These are phyloP conservation scores for Corythornis madagascariensis DNA, from an alignment of 2,113 vertebrate species.

Conservation along the genomic window DNA sequence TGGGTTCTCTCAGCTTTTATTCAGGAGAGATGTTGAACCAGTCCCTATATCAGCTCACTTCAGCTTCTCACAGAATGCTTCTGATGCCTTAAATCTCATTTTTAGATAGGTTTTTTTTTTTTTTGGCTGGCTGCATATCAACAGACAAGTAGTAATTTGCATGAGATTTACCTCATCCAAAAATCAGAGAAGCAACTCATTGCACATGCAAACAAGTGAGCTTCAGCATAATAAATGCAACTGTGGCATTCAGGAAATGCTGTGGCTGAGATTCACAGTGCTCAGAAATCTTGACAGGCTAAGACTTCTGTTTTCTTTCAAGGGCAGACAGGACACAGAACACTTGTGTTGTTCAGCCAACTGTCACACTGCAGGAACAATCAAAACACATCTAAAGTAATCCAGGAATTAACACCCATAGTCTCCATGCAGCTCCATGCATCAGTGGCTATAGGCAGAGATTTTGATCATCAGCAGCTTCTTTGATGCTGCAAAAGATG, in stretches of 20 bases:
- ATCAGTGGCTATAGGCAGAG: too few relatives aligned
- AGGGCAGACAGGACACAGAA: background rate
- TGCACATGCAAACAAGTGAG: background rate
- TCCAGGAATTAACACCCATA: background rate
- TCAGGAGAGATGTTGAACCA: background rate
- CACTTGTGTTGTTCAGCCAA: background rate
- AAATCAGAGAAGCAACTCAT: background rate
- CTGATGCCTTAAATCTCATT: background rate
- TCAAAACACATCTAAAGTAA: background rate
- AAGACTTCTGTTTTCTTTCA: background rate
- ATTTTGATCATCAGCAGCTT: too few relatives aligned
- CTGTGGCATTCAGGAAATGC: background rate
- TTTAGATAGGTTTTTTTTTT: background rate
- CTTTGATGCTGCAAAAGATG: too few relatives aligned
- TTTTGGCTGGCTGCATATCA: background rate
- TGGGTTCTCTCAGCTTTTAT: too few relatives aligned
- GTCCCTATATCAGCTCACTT: background rate
- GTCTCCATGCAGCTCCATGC: too few relatives aligned
- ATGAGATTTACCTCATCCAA: background rate
- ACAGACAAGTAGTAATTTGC: background rate
- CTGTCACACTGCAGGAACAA: background rate
- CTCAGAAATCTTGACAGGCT: background rate
- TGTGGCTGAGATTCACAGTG: background rate
- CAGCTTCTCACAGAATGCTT: background rate
- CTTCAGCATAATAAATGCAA: slow-evolving; percentile 7